Conservation (phyloP, 2,797 vertebrate genomes). For the Clarias laeviceps region DNA sequence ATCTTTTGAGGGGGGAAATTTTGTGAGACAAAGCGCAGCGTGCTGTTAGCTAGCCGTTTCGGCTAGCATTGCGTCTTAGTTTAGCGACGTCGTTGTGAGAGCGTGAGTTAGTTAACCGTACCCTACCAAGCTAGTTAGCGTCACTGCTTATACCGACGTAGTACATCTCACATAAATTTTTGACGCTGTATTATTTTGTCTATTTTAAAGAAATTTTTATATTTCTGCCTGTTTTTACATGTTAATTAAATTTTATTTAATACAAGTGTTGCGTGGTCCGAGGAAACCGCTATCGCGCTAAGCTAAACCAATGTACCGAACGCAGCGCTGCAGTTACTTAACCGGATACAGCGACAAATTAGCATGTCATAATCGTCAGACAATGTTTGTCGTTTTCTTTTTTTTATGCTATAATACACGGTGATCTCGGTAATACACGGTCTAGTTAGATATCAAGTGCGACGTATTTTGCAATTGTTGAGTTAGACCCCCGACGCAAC, state of each 20-base stretch:
- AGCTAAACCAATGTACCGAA: not conserved
- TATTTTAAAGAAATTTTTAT: not conserved
- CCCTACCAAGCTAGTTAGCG: not conserved
- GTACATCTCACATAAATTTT: not conserved
- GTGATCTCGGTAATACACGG: no score
- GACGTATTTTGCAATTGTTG: not conserved
- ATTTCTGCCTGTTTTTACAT: not conserved
- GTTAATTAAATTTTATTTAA: not conserved
- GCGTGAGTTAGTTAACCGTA: not conserved
- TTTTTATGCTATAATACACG: no score
- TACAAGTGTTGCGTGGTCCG: not conserved
- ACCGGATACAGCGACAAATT: not conserved
- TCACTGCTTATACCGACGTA: not conserved
- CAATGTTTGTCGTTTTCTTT: not conserved
- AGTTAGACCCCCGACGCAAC: not conserved
- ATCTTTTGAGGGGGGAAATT: not conserved
- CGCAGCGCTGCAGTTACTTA: not conserved
- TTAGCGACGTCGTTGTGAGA: not conserved
- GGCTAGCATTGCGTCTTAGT: constrained; percentile 20
- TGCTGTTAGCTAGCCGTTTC: not conserved
- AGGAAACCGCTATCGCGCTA: not conserved
- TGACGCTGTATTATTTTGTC: not conserved
- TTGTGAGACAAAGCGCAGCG: not conserved
- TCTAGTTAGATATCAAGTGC: not conserved
- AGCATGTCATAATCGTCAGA: not conserved